phyloP scores from a whole-genome alignment of 2,113 vertebrate species.

The Chelonoidis abingdonii region DNA sequence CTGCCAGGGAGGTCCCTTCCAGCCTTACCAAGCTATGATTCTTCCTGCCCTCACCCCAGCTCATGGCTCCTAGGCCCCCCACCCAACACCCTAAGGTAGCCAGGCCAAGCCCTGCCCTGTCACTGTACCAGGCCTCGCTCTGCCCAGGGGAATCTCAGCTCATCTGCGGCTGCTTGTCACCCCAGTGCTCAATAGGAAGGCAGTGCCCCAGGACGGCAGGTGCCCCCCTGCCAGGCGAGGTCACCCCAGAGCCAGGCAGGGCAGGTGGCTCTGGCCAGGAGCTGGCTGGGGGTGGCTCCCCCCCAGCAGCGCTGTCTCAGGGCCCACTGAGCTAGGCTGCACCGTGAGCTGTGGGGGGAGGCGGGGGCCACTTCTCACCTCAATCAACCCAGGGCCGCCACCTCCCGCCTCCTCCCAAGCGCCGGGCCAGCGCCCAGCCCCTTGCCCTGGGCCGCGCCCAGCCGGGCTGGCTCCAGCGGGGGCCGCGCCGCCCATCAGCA shows the following conservation, averaged over 20 bases:
- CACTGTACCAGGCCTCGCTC: no score
- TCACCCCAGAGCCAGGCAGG: background rate
- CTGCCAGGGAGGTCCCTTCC: no score
- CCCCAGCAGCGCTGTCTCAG: background rate
- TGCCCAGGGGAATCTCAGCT: no score
- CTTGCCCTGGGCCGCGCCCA: background rate
- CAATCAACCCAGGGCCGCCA: background rate
- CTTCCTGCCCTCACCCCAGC: no score
- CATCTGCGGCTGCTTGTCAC: no score
- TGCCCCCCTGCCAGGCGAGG: background rate
- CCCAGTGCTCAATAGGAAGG: no score
- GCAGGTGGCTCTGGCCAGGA: no score
- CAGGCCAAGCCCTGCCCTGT: no score
- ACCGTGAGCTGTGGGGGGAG: background rate
- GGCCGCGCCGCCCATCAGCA: background rate
- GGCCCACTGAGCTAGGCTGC: background rate
- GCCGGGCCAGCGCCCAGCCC: background rate
- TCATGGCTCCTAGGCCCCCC: no score
- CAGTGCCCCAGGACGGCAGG: no score
- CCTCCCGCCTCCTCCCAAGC: background rate
- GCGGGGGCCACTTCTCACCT: background rate
- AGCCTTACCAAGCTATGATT: no score
- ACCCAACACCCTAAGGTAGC: no score
- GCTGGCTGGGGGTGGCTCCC: background rate
- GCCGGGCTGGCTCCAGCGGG: background rate